phyloP scores from a whole-genome alignment of 2,888 invertebrate genomes.

The Orgyia antiqua region DNA sequence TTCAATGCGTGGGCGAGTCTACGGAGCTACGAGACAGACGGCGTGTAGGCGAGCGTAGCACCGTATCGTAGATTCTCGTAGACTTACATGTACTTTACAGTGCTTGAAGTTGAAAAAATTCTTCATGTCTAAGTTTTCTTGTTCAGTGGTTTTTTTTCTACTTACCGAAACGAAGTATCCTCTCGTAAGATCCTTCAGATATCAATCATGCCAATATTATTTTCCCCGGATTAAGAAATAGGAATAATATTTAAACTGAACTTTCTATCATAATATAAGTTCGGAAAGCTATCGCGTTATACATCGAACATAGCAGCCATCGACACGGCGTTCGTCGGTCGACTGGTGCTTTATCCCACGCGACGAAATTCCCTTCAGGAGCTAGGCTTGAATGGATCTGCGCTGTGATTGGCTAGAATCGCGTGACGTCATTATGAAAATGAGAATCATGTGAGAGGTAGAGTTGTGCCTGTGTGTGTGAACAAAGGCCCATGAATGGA shows the following conservation, averaged over 20 bases:
- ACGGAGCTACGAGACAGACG: conserved; percentile 63
- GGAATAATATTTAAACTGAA: too few species aligned
- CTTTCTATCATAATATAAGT: too few species aligned
- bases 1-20: conserved; percentile 70
- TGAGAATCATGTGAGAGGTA: conserved; percentile 75
- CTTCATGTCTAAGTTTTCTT: conserved; percentile 3
- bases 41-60: conserved; percentile 64
- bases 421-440: conserved; percentile 85
- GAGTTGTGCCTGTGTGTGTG: conserved; percentile 44
- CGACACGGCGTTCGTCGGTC: conserved; percentile 51
- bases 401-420: conserved; percentile 76
- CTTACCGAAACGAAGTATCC: conserved; percentile 18
- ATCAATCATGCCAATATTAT: conserved; percentile 17
- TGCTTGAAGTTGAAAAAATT: not conserved
- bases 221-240: too few species aligned
- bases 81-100: conserved; percentile 44
- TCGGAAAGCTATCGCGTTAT: conserved; percentile 13
- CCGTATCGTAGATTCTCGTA: conserved; percentile 52
- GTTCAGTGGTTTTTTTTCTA: conserved; percentile 9
- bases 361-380: conserved; percentile 77
- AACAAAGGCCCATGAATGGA: conserved; percentile 56
- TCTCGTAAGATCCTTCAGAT: conserved; percentile 9
- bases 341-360: conserved; percentile 67
- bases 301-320: conserved; percentile 25
- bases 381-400: conserved; percentile 83